Conservation (phyloP, 2,888 invertebrate genomes). For the Sinhomidia bicolor region DNA sequence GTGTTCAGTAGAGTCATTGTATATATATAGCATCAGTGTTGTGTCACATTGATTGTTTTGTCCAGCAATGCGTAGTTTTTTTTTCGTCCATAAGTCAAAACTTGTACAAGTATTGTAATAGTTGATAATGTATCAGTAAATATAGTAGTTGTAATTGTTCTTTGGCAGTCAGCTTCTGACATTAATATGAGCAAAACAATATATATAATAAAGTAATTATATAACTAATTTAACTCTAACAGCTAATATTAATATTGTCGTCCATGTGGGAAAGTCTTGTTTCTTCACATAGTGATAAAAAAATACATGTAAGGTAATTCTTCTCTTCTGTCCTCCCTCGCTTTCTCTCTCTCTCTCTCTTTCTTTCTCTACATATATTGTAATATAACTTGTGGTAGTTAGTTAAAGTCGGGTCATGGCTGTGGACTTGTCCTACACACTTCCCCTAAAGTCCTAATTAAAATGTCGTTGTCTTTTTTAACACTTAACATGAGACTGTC, state of each 20-base stretch:
- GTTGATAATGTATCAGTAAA: constrained; percentile 58
- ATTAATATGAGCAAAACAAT: constrained; percentile 75
- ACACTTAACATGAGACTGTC: constrained; percentile 34
- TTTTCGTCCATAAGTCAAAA: constrained; percentile 47
- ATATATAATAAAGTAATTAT: constrained; percentile 56
- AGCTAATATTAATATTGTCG: constrained; percentile 62
- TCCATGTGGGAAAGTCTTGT: constrained; percentile 72
- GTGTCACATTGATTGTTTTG: constrained; percentile 32
- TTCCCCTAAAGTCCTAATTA: constrained; percentile 36
- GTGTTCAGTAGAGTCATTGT: constrained; percentile 24
- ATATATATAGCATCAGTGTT: constrained; percentile 17
- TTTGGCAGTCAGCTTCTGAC: constrained; percentile 78
- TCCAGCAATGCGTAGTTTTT: constrained; percentile 26
- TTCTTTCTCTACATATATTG: constrained; percentile 39
- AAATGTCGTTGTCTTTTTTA: not conserved
- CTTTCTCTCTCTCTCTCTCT: no score
- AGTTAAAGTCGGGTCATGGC: constrained; percentile 76
- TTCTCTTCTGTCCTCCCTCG: not conserved
- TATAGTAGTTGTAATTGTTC: constrained; percentile 73
- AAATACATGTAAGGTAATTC: constrained; percentile 62
- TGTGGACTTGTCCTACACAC: constrained; percentile 56
- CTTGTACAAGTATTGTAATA: constrained; percentile 64
- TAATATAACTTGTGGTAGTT: constrained; percentile 69
- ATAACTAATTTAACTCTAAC: constrained; percentile 41
- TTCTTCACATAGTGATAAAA: constrained; percentile 68